Base-by-base conservation (phyloP, 2,797 vertebrate species). In the Sandelia bainsii region DNA sequence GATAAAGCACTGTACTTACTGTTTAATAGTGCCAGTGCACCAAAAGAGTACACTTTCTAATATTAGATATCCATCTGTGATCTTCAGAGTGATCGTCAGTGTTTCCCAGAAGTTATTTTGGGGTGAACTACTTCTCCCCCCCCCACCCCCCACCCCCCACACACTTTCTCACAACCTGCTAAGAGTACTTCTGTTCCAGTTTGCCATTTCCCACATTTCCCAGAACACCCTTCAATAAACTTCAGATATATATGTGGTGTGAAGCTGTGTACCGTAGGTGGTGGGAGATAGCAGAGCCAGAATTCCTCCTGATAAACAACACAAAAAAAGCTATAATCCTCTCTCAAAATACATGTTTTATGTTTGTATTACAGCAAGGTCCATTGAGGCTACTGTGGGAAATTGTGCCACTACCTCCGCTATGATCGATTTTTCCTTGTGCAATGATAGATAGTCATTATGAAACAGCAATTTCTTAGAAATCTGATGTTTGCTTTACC, bases 191-290 rank as follows among this genome's bases (percentile, higher is more conserved):
- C 25, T 58, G 56, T 29, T 72, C 45, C 20, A 32, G 12, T 69
- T 72, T 19, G 23, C 56, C n/a, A 39, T 58, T 78, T 44, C 40
- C 17, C 40, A 54, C 64, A n/a, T 59, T 56, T 69, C 65, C 69
- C 53, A 72, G 34, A 75, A 72, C 62, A 46, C 63, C 54, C 32
- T 54, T 75, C 51, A 57, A 52, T 27, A 49, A 48, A 32, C 20
- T 48, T 58, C 52, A 46, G 34, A 54, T 57, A 34, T 14, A 9
- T 29, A 58, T 60, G 40, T 44, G 62, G 39, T 74, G 69, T 67
- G 72, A 87, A 75, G 63, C 29, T 32, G 68, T 68, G 75, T 39
- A 34, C 39, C 39, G 39, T 62, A 51, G 75, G 69, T 29, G 57
- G 71, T 27, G 65, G 27, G 19, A 72, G 25, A 54, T 3, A 57